Base-by-base conservation (phyloP, 2,113 vertebrate genomes). In the Acanthisitta chloris region DNA sequence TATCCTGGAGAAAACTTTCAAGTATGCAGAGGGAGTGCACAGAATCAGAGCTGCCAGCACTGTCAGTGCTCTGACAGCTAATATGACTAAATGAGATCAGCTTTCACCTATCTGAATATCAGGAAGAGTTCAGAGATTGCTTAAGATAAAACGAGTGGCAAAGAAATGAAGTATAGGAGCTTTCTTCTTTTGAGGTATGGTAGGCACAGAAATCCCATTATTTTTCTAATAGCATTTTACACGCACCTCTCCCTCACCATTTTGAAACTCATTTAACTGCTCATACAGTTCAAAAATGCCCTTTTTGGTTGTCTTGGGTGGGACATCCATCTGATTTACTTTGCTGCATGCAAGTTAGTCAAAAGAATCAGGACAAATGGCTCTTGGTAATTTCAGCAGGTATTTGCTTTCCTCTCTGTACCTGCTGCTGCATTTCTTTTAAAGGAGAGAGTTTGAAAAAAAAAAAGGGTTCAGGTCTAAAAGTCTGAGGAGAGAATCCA, bases 101-200 rank as follows among this genome's bases (percentile, higher is more conserved):
- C 25, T 91, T 12, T 90, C 48, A 79, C 70, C 73, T 94, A 52
- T 71, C 78, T 94, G 88, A 80, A 70, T 33, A 76, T 57, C 26
- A 65, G 52, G 76, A 90, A 81, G 36, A 31, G 70, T 93, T 96
- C 87, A 72, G 92, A 70, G 64, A 86, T 70, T 77, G 87, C 91
- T 96, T 86, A 96, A 95, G 73, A 94, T 76, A 96, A 97, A 97
- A 96, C 3, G 13, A 92, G 83, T 96, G 79, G 64, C 76, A 92
- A 93, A 76, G 36, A 90, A 96, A 88, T 92, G 20, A 64, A 73
- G 69, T 71, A 33, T 38, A 70, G 42, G 82, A 51, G 6, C 73
- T 92, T 85, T 94, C 55, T 81, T 91, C 55, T 96, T 92, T 93
- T 67, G 64, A 95, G 72, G 72, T 54, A 42, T 57, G 49, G 29